A percentile compares a stretch with the other conserved stretches of the same genome.
phyloP scores from a whole-genome alignment of 2,113 vertebrate genomes.

The Oriolus oriolus region DNA sequence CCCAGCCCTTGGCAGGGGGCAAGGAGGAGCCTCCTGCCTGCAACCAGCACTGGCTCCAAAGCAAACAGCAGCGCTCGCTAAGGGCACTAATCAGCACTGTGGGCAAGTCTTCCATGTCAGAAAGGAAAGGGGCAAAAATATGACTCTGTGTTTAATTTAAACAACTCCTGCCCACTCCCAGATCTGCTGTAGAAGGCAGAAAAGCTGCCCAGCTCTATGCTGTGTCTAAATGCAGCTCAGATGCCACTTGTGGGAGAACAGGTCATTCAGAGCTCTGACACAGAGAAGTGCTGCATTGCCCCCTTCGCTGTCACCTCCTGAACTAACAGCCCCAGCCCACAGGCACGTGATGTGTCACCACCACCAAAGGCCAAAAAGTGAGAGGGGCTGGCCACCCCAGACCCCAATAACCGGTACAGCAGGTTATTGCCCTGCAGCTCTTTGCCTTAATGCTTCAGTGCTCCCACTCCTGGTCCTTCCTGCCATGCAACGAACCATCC shows the following conservation, averaged over 20 bases:
- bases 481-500: background rate
- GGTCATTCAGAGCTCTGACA: background rate
- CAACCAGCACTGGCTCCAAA: background rate
- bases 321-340: background rate
- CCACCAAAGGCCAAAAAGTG: background rate
- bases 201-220: background rate
- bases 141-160: background rate
- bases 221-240: background rate
- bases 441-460: background rate
- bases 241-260: fast-evolving
- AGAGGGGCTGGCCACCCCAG: background rate
- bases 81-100: background rate
- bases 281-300: background rate
- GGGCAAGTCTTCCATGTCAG: background rate
- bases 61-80: background rate
- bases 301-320: background rate
- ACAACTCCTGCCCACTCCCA: background rate
- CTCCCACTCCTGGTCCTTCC: background rate
- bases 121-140: background rate
- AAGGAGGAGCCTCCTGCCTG: background rate
- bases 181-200: background rate
- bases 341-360: background rate
- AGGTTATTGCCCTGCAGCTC: background rate
- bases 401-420: background rate
- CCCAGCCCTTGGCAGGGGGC: background rate